Percentiles rank a stretch among this genome's conserved stretches.
These are phyloP conservation scores for Polydrusus pterygomalis DNA, from an alignment of 2,888 invertebrate genomes.

Conservation along the genomic window DNA sequence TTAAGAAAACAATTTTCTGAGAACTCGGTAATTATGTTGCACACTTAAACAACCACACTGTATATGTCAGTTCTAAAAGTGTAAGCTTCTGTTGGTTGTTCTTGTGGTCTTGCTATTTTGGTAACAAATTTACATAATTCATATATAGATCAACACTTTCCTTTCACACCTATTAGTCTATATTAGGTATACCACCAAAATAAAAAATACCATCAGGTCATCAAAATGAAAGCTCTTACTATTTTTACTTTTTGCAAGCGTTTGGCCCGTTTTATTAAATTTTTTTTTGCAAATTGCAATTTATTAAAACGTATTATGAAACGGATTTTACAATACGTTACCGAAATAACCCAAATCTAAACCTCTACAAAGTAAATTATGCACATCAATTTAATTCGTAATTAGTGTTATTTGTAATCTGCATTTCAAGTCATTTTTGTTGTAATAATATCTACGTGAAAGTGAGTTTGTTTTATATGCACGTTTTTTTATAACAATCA, in stretches of 20 bases:
- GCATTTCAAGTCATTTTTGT: slow-evolving; percentile 3
- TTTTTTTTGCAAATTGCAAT: neutral
- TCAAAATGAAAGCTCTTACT: neutral
- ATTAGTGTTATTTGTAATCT: slow-evolving; percentile 13
- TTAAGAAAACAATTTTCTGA: too few species aligned
- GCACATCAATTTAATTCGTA: neutral
- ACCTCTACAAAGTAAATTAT: neutral
- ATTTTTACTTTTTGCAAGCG: neutral
- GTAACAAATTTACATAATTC: too few species aligned
- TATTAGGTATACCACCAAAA: too few species aligned
- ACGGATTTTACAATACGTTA: neutral
- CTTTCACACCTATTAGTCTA: too few species aligned
- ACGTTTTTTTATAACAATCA: slow-evolving; percentile 3
- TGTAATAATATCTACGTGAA: slow-evolving; percentile 1
- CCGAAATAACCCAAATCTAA: neutral
- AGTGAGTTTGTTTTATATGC: slow-evolving; percentile 15
- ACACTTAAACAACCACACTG: too few species aligned
- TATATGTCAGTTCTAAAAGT: too few species aligned
- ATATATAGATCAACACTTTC: too few species aligned
- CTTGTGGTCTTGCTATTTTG: too few species aligned
- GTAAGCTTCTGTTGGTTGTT: too few species aligned
- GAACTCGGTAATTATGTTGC: too few species aligned
- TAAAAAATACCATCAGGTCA: too few species aligned
- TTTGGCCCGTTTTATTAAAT: neutral
- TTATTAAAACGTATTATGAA: neutral